Evolutionary conservation across 2,113 vertebrate genomes (phyloP).

Genomic region (Grammomys dolichurus): DNA sequence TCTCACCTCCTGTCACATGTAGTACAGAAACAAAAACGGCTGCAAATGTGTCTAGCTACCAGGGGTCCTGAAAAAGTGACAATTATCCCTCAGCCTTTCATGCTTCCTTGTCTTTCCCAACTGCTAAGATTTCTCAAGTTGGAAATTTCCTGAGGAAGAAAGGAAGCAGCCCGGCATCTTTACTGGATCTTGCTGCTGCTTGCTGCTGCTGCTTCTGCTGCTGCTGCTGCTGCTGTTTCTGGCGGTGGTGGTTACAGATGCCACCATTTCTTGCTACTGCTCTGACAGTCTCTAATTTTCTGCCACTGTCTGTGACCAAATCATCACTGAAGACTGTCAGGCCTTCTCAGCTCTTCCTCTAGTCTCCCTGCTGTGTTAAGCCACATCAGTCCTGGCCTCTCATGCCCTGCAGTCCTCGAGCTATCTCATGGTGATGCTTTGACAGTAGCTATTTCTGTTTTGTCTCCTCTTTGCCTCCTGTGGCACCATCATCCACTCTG

Average conservation of each 20-base stretch:
- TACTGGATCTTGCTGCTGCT: not conserved
- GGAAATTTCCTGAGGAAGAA: slow-evolving; percentile 50
- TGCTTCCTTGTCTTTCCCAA: slow-evolving; percentile 1
- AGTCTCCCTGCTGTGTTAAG: not conserved
- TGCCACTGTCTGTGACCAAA: not conserved
- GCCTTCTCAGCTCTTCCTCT: not conserved
- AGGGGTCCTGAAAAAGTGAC: not conserved
- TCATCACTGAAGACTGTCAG: not conserved
- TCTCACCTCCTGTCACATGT: not conserved
- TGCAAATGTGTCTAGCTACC: not conserved
- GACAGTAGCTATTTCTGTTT: slow-evolving; percentile 23
- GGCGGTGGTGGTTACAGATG: not conserved
- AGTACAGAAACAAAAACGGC: not conserved
- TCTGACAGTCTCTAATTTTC: not conserved
- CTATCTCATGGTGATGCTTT: not conserved
- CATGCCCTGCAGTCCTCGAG: not conserved
- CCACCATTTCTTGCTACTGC: not conserved
- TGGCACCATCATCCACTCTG: slow-evolving; percentile 1
- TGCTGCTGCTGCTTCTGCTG: not conserved
- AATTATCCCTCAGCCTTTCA: not conserved
- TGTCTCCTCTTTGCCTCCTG: not conserved
- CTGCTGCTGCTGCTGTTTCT: not conserved
- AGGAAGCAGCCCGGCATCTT: slow-evolving; percentile 4
- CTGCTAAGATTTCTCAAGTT: slow-evolving; percentile 16
- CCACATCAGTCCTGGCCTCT: slow-evolving; percentile 1